These are phyloP conservation scores for Asobara japonica DNA, from an alignment of 1,140 invertebrate genomes.

Conservation along the genomic window DNA sequence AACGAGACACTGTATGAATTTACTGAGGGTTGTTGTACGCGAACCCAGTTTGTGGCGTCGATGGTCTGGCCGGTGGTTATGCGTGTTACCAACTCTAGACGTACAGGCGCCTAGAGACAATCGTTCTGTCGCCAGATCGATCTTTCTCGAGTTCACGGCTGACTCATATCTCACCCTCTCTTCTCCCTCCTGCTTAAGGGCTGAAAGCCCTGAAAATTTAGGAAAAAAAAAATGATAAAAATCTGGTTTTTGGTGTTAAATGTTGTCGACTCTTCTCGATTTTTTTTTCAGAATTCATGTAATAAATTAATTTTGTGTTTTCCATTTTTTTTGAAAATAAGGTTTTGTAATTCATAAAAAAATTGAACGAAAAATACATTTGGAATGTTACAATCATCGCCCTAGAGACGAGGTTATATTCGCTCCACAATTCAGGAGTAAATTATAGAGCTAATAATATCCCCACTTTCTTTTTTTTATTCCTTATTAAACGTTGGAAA, in stretches of 20 bases:
- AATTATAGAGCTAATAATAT: no score
- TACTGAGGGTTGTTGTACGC: conserved; percentile 7
- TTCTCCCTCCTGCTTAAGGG: conserved; percentile 47
- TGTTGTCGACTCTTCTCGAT: not conserved
- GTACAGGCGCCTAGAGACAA: conserved; percentile 61
- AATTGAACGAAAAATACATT: not conserved
- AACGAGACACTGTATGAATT: conserved; percentile 1
- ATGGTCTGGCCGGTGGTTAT: conserved; percentile 37
- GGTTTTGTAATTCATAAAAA: no score
- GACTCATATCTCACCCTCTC: conserved; percentile 61
- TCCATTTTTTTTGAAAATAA: no score
- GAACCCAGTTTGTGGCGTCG: conserved; percentile 19
- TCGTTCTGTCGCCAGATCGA: conserved; percentile 62
- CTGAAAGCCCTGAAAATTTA: no score
- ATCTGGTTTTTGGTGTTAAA: not conserved
- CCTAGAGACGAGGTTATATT: no score
- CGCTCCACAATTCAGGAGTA: no score
- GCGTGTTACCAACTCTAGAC: conserved; percentile 61
- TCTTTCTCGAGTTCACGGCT: conserved; percentile 55
- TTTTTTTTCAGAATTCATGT: not conserved
- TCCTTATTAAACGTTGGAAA: no score
- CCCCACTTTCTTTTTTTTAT: no score
- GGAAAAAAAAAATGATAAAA: no score
- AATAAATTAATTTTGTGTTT: no score
- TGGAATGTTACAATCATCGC: no score